A percentile compares a stretch with the other conserved stretches of the same genome.
phyloP scores from a whole-genome alignment of 2,113 vertebrate genomes.

The Chrysochloris asiatica region DNA sequence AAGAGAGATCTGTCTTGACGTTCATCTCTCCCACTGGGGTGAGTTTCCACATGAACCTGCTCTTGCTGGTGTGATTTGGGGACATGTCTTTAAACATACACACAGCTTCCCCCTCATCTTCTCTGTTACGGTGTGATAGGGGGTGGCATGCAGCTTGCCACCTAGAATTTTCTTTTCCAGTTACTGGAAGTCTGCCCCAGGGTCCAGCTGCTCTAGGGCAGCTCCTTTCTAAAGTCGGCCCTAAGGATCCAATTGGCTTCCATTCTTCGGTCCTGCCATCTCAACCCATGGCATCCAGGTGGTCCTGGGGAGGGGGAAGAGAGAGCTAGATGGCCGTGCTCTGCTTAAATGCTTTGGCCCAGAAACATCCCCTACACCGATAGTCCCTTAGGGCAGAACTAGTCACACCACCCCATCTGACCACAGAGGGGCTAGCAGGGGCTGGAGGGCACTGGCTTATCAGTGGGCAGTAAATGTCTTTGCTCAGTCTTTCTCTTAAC shows the following conservation, averaged over 20 bases:
- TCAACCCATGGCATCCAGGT: not conserved
- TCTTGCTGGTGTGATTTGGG: not conserved
- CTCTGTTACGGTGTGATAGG: not conserved
- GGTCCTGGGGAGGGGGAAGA: not conserved
- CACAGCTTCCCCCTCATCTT: not conserved
- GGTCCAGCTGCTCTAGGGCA: not conserved
- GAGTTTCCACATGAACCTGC: not conserved
- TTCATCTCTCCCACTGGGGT: not conserved
- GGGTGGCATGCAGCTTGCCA: too few species aligned
- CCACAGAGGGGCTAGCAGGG: not conserved
- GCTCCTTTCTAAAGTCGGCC: not conserved
- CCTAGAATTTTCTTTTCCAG: not conserved
- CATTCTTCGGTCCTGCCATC: not conserved
- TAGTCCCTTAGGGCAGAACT: not conserved
- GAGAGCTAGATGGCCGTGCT: not conserved
- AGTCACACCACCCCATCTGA: accelerated
- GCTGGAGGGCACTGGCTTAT: not conserved
- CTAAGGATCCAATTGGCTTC: not conserved
- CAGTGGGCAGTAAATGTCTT: not conserved
- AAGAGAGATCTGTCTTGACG: not conserved
- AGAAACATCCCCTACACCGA: not conserved
- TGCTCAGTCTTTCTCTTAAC: accelerated
- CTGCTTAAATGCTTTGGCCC: not conserved
- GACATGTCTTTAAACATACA: accelerated
- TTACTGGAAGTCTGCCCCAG: not conserved